Evolutionary conservation across 2,888 invertebrate species (phyloP).

Genomic region (Glaucopsyche alexis): DNA sequence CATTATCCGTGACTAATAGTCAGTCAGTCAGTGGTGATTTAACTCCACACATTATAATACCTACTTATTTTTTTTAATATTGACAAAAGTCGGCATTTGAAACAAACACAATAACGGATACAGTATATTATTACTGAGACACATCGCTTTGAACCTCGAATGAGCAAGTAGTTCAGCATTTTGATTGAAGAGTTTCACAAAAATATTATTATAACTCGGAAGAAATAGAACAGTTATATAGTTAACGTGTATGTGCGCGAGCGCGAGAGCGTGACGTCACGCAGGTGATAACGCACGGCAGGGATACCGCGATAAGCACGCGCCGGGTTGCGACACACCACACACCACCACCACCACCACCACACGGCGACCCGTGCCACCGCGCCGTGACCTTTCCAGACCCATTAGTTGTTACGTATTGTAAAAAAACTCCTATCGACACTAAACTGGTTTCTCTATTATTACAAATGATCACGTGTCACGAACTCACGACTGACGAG

Average conservation of each 20-base stretch:
- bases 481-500: neutral
- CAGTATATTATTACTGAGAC: neutral
- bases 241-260: constrained; percentile 30
- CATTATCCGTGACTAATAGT: no score
- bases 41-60: no score
- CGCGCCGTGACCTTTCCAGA: neutral
- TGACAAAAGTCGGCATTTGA: no score
- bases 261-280: constrained; percentile 53
- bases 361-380: neutral
- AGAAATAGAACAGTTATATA: constrained; percentile 31
- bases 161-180: neutral
- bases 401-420: neutral
- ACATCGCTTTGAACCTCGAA: neutral
- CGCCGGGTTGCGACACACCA: constrained; percentile 6
- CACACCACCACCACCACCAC: neutral
- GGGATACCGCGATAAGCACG: constrained; percentile 49
- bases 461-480: neutral
- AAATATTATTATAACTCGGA: neutral
- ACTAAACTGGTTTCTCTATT: constrained; percentile 7
- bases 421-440: neutral
- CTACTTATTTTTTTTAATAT: no score
- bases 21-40: no score
- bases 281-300: constrained; percentile 59
- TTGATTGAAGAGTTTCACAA: constrained; percentile 13
- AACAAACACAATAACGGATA: no score